These are phyloP conservation scores for Homarus gammarus DNA, from an alignment of 2,888 invertebrate genomes.

Conservation along the genomic window DNA sequence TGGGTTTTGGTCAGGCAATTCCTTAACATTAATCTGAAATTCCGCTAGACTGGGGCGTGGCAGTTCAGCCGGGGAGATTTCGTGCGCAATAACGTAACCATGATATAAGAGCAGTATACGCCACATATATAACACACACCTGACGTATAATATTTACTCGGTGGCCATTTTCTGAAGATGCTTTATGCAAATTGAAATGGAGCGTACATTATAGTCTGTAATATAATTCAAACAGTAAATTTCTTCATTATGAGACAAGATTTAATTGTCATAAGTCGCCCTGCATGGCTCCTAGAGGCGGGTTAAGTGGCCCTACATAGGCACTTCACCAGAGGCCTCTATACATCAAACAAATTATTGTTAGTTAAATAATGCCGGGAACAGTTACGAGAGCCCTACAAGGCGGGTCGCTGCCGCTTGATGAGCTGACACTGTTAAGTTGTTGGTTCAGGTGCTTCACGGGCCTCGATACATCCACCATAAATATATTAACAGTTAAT, in stretches of 20 bases:
- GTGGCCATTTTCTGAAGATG: slow-evolving; percentile 11
- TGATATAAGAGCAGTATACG: not conserved
- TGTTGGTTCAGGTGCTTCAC: not conserved
- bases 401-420: not conserved
- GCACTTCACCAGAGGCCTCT: not conserved
- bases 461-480: too few species aligned
- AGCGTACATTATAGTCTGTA: slow-evolving; percentile 21
- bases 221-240: slow-evolving; percentile 34
- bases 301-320: not conserved
- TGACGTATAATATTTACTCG: slow-evolving; percentile 14
- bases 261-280: slow-evolving; percentile 9
- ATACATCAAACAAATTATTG: not conserved
- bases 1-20: not conserved
- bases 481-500: too few species aligned
- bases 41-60: not conserved
- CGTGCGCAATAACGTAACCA: not conserved
- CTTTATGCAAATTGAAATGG: slow-evolving; percentile 48
- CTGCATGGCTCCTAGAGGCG: not conserved
- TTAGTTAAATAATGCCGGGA: not conserved
- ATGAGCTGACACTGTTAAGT: not conserved
- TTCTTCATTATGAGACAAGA: slow-evolving; percentile 23
- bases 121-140: slow-evolving; percentile 3
- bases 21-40: not conserved
- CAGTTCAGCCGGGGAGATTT: not conserved
- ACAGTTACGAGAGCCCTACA: not conserved